Base-by-base conservation (phyloP, 2,888 invertebrate genomes). In the Drosophila heteroneura region DNA sequence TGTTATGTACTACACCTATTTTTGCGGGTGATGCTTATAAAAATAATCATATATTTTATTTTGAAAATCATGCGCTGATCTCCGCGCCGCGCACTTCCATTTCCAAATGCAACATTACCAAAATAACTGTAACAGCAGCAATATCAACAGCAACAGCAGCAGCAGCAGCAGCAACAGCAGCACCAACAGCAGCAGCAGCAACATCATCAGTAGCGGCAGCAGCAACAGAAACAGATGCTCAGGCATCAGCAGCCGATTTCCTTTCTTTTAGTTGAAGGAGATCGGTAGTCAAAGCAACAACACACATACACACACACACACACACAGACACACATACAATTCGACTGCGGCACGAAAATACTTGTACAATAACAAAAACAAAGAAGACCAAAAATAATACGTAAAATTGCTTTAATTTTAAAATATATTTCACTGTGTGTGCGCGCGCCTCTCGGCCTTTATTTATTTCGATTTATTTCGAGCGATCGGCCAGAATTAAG, bases 401-500 rank as follows among this genome's bases (percentile, higher is more conserved):
- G 57, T 58, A 70, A 83, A 70, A 78, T 83, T 81, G 82, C 81
- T 85, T 81, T 78, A 89, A 85, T 85, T 91, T 84, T 86, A 90
- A 85, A 82, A 89, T 90, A 91, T 90, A 87, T 91, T 82, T 87
- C 70, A 78, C 41, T 51, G 66, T 54, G 65, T 81, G 64, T 62
- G 41, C 44, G 60, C 58, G 54, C 56, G 47, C 44, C 74, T 52
- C 39, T 66, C 79, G 82, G 79, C 79, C 71, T 84, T 84, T 26
- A 26, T 26, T 26, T 26, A 26, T 26, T 26, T 89, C 89, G 81
- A 91, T 90, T 91, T 92, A 91, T 91, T 91, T 91, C 83, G 86
- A 92, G 85, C 84, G 81, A 90, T 89, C 85, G 80, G 76, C 53
- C 74, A 85, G 84, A 63, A 81, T 89, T 79, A 89, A 83, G 82